Percentiles rank a stretch among this genome's conserved stretches.
Evolutionary conservation across 2,797 vertebrate species (phyloP).

Genomic region (Miichthys miiuy): DNA sequence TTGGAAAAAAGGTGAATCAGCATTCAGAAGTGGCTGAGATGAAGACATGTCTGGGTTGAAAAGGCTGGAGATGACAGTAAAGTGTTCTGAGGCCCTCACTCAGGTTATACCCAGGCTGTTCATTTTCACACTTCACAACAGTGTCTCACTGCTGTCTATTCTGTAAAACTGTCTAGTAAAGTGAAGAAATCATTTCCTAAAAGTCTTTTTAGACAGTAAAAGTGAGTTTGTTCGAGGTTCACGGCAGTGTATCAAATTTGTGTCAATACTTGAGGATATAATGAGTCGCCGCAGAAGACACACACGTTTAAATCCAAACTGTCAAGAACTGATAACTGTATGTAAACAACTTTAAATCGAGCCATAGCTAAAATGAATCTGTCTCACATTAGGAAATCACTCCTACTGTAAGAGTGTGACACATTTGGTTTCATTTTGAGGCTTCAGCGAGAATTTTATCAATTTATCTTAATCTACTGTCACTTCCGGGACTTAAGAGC

Average conservation of each 20-base stretch:
- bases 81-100: neutral
- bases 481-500: neutral
- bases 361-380: neutral
- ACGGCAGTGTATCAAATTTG: neutral
- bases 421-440: neutral
- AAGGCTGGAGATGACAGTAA: neutral
- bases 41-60: neutral
- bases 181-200: neutral
- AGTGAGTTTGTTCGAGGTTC: neutral
- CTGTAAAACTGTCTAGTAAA: slow-evolving; percentile 11
- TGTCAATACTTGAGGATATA: neutral
- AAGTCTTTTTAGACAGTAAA: neutral
- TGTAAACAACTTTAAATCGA: neutral
- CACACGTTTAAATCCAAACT: neutral
- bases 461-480: slow-evolving; percentile 15
- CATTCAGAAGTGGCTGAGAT: neutral
- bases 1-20: neutral
- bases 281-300: neutral
- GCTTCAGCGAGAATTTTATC: neutral
- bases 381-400: neutral
- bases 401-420: neutral
- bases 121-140: slow-evolving; percentile 14
- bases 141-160: neutral
- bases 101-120: neutral
- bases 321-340: neutral